These are phyloP conservation scores for Sciurus vulgaris DNA, from an alignment of 2,797 vertebrate genomes.

Conservation along the genomic window DNA sequence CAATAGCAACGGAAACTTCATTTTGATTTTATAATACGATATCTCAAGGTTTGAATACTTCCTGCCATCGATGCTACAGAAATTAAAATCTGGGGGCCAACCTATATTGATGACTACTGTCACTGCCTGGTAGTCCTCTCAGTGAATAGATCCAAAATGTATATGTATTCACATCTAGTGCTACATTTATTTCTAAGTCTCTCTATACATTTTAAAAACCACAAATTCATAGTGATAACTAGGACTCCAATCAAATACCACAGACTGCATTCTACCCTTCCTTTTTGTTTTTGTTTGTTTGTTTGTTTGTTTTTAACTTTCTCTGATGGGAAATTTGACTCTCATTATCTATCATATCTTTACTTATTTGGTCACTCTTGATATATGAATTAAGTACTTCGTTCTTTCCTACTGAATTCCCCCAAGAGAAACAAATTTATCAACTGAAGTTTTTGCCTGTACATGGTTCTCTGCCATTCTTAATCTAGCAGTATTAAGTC, in stretches of 20 bases:
- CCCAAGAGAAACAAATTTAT: not conserved
- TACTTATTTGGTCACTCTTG: not conserved
- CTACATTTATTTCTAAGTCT: not conserved
- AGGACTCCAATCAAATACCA: not conserved
- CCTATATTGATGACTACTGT: not conserved
- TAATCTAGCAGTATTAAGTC: not conserved
- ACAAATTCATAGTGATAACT: not conserved
- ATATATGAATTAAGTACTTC: not conserved
- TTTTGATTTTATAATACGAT: not conserved
- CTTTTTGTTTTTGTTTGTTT: not conserved
- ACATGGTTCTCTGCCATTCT: not conserved
- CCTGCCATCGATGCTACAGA: not conserved
- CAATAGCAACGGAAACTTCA: not conserved
- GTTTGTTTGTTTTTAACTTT: not conserved
- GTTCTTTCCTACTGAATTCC: not conserved
- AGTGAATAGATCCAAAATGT: not conserved
- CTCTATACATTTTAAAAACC: not conserved
- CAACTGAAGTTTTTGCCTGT: not conserved
- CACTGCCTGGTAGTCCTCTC: not conserved
- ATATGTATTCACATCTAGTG: not conserved
- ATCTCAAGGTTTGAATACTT: not conserved
- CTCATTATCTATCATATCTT: not conserved
- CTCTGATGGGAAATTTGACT: not conserved
- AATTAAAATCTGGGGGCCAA: not conserved
- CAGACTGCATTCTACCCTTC: not conserved